A percentile compares a stretch with the other conserved stretches of the same genome.
phyloP scores from a whole-genome alignment of 2,113 vertebrate species.

The Ptyas mucosa region DNA sequence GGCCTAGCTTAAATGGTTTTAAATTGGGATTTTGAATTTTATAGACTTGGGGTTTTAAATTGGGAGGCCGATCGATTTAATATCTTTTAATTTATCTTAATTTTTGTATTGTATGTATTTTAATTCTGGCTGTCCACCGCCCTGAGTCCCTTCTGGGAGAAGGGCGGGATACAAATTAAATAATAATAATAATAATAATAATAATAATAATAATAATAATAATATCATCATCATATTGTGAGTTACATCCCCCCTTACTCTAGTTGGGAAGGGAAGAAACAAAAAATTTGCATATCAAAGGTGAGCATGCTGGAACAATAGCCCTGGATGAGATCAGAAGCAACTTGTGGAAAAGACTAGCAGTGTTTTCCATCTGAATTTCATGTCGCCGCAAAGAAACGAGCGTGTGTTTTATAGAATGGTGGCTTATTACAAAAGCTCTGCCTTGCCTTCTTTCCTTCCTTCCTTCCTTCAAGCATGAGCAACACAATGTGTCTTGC shows the following conservation, averaged over 20 bases:
- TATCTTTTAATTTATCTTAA: too few species aligned
- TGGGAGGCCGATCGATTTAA: too few species aligned
- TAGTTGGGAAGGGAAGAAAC: not conserved
- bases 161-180: too few species aligned
- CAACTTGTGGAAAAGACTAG: conserved; percentile 32
- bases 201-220: too few species aligned
- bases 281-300: conserved; percentile 34
- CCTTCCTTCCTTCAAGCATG: not conserved
- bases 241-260: conserved; percentile 26
- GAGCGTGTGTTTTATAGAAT: not conserved
- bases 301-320: conserved; percentile 35
- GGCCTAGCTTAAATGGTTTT: too few species aligned
- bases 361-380: conserved; percentile 27
- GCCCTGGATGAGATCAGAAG: conserved; percentile 32
- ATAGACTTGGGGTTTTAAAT: too few species aligned
- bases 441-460: not conserved
- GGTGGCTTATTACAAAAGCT: conserved; percentile 9
- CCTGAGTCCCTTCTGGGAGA: too few species aligned
- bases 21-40: too few species aligned
- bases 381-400: not conserved
- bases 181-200: too few species aligned
- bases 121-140: too few species aligned
- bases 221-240: too few species aligned
- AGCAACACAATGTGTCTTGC: accelerated
- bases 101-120: too few species aligned